Percentiles rank a stretch among this genome's conserved stretches.
phyloP scores from a whole-genome alignment of 2,888 invertebrate genomes.

The Mesorhabditis spiculigera region DNA sequence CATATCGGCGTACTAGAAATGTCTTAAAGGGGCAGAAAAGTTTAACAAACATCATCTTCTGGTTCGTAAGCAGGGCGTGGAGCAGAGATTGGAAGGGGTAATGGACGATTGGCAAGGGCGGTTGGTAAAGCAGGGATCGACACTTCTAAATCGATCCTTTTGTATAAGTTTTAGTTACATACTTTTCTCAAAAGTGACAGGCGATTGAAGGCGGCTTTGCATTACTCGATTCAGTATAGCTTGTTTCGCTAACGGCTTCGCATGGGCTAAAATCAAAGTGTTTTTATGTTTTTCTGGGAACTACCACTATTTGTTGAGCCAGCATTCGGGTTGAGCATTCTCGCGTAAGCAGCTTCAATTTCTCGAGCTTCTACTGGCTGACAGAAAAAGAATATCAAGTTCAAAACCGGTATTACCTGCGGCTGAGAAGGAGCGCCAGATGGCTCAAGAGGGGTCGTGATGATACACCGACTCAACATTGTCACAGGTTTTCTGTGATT shows the following conservation, averaged over 20 bases:
- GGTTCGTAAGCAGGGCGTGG: neutral
- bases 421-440: neutral
- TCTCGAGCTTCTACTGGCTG: neutral
- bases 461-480: neutral
- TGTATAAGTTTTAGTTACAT: neutral
- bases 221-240: neutral
- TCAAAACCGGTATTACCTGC: too few species aligned
- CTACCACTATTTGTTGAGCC: neutral
- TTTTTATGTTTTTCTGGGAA: neutral
- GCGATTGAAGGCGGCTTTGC: neutral
- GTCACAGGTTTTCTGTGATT: neutral
- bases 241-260: neutral
- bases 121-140: neutral
- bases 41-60: neutral
- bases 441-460: neutral
- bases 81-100: slow-evolving; percentile 2
- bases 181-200: neutral
- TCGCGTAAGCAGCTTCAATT: slow-evolving; percentile 2
- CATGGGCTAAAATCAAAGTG: neutral
- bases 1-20: neutral
- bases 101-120: neutral
- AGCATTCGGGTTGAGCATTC: slow-evolving; percentile 1
- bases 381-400: neutral
- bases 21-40: neutral
- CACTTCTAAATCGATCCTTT: neutral